Percentiles rank a stretch among this genome's conserved stretches.
Conservation (phyloP, 2,888 invertebrate genomes). For the Lasioglossum vierecki region DNA sequence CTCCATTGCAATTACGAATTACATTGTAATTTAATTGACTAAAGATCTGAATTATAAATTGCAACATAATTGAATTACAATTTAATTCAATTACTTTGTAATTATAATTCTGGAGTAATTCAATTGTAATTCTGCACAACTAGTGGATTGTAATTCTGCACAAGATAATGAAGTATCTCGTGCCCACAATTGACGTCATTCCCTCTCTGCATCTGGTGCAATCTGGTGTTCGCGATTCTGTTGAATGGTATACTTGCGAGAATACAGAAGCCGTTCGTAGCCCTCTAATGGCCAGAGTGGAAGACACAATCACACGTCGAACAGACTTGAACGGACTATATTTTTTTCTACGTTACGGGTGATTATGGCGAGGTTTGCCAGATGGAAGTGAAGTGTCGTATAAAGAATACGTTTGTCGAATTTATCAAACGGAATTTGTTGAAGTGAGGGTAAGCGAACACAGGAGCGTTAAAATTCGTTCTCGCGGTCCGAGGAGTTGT, state of each 20-base stretch:
- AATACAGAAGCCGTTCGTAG: not conserved
- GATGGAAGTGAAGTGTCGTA: constrained; percentile 67
- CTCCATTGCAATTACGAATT: no score
- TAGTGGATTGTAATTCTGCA: no score
- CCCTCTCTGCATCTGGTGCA: no score
- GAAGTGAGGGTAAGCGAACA: constrained; percentile 55
- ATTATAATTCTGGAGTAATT: no score
- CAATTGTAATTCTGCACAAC: no score
- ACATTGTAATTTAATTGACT: no score
- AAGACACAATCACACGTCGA: constrained; percentile 9
- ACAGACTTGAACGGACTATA: constrained; percentile 13
- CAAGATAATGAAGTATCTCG: no score
- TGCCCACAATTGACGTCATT: no score
- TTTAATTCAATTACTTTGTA: no score
- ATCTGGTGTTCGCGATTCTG: not conserved
- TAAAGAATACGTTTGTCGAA: constrained; percentile 50
- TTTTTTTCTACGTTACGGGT: constrained; percentile 56
- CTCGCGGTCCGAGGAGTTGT: not conserved
- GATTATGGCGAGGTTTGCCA: constrained; percentile 70
- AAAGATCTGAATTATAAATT: no score
- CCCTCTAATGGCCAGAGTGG: not conserved
- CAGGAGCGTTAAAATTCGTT: not conserved
- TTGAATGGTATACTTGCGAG: constrained; percentile 6
- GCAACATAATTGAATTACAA: no score
- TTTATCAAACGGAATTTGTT: constrained; percentile 47